Conservation (phyloP, 1,140 invertebrate species). For the Gryllus bimaculatus region DNA sequence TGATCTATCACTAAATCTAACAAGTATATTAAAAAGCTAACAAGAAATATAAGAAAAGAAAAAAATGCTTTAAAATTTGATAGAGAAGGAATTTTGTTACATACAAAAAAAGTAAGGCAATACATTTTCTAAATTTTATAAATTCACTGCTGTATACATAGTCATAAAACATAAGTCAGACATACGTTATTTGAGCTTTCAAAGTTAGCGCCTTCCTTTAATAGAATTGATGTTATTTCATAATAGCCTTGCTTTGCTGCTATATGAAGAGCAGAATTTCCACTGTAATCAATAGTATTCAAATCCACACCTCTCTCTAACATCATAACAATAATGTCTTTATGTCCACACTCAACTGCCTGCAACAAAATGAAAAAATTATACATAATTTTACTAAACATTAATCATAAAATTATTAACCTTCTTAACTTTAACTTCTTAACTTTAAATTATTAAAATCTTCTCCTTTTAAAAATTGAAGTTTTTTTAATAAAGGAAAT, state of each 20-base stretch:
- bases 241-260: conserved; percentile 29
- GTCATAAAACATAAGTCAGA: not conserved
- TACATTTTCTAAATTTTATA: too few relatives aligned
- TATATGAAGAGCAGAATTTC: conserved; percentile 30
- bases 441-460: not conserved
- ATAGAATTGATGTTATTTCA: conserved; percentile 29
- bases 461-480: not conserved
- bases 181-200: conserved; percentile 28
- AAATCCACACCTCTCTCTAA: conserved; percentile 20
- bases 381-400: not conserved
- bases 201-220: conserved; percentile 29
- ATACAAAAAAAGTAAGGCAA: too few relatives aligned
- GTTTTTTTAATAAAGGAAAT: not conserved
- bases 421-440: too few relatives aligned
- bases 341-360: conserved; percentile 29
- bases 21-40: too few relatives aligned
- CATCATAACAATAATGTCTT: conserved; percentile 17
- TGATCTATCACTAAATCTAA: too few relatives aligned
- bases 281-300: conserved; percentile 23
- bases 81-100: not conserved
- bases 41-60: too few relatives aligned
- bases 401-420: not conserved
- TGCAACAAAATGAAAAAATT: conserved; percentile 20
- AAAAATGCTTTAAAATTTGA: too few relatives aligned
- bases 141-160: too few relatives aligned